Conservation (phyloP, 2,797 vertebrate genomes). For the Phylloscopus collybita region DNA sequence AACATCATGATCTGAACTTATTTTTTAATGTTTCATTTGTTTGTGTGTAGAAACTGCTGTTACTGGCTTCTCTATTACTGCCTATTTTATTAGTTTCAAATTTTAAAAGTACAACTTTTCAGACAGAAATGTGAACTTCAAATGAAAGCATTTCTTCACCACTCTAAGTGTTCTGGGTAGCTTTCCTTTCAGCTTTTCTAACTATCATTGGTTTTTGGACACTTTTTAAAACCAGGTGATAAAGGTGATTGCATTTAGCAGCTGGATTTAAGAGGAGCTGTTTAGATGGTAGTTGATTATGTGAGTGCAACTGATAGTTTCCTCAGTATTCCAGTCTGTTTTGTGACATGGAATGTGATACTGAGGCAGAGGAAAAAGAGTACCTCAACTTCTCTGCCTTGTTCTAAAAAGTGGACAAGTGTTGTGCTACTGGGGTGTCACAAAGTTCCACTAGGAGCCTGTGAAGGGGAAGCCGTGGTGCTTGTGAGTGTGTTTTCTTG, state of each 20-base stretch:
- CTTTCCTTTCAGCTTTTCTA: not conserved
- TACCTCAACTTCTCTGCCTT: not conserved
- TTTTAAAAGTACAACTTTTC: not conserved
- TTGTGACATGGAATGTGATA: accelerated
- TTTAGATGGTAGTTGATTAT: not conserved
- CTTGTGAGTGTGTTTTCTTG: not conserved
- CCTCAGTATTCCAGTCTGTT: not conserved
- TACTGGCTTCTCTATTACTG: not conserved
- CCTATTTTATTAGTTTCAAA: not conserved
- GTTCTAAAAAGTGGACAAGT: not conserved
- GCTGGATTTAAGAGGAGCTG: not conserved
- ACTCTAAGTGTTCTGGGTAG: not conserved
- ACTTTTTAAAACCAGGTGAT: not conserved
- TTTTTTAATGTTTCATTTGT: not conserved
- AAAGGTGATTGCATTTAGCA: not conserved
- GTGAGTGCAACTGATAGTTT: not conserved
- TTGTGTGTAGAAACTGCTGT: not conserved
- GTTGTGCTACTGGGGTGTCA: not conserved
- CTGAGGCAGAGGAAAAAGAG: not conserved
- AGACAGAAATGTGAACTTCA: not conserved
- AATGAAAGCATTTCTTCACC: not conserved
- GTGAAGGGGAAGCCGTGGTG: not conserved
- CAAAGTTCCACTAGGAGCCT: not conserved
- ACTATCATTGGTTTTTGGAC: not conserved
- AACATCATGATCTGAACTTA: not conserved